These are phyloP conservation scores for Xenops minutus DNA, from an alignment of 2,797 vertebrate species.

Conservation along the genomic window DNA sequence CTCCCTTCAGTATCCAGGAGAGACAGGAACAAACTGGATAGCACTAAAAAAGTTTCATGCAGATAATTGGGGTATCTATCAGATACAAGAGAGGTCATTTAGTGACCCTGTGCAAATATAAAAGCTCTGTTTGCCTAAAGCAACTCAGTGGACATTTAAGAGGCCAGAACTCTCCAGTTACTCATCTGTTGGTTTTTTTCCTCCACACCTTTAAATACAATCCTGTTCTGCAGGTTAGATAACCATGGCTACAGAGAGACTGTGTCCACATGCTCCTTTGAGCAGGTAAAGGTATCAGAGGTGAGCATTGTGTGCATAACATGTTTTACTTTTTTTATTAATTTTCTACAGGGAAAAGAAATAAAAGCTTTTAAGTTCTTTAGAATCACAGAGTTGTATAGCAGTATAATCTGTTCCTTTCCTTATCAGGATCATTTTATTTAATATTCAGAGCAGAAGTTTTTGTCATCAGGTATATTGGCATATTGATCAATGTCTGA, in stretches of 20 bases:
- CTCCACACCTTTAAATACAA: background rate
- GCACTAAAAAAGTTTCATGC: background rate
- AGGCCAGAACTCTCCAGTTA: background rate
- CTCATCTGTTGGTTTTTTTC: background rate
- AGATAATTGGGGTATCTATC: background rate
- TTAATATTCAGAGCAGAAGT: background rate
- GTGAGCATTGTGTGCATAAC: background rate
- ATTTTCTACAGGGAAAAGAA: background rate
- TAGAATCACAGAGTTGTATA: background rate
- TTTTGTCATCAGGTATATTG: background rate
- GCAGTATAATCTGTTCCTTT: background rate
- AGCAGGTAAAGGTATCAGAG: background rate
- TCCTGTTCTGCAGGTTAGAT: background rate
- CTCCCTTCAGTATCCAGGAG: background rate
- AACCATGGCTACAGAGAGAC: background rate
- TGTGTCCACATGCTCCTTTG: background rate
- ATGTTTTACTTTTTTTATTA: background rate
- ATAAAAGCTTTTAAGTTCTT: background rate
- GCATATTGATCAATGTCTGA: background rate
- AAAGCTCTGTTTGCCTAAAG: background rate
- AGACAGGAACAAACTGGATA: background rate
- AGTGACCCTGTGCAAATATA: background rate
- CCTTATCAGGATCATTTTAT: background rate
- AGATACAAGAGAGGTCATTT: background rate
- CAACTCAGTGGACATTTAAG: background rate